Conservation (phyloP, 2,797 vertebrate species). For the Sebastes steindachneri region DNA sequence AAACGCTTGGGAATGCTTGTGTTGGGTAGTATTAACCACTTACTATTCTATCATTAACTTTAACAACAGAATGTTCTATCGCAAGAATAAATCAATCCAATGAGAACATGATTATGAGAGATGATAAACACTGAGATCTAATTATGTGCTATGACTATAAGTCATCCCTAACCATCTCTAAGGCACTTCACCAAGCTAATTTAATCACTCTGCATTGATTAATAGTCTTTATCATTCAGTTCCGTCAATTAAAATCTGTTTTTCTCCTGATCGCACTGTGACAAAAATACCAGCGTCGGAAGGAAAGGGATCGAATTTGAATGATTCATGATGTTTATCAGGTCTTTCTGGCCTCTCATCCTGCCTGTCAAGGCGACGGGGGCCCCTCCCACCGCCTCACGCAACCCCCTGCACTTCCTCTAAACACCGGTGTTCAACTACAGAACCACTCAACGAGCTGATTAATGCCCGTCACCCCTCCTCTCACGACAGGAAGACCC, state of each 20-base stretch:
- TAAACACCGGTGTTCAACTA: neutral
- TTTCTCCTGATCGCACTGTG: neutral
- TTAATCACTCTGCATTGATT: neutral
- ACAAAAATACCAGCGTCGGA: neutral
- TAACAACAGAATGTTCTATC: neutral
- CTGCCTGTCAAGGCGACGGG: neutral
- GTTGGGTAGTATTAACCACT: neutral
- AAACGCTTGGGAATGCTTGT: too few relatives aligned
- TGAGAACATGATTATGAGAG: neutral
- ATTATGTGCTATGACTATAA: neutral
- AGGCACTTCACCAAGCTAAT: neutral
- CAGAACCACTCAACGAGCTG: neutral
- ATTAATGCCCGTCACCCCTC: neutral
- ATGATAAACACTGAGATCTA: neutral
- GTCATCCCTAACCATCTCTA: neutral
- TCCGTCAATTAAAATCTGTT: neutral
- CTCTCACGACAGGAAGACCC: conserved; percentile 32
- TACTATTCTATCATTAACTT: neutral
- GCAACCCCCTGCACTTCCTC: conserved; percentile 4
- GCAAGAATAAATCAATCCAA: neutral
- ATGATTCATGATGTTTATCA: conserved; percentile 25
- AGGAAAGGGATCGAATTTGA: neutral
- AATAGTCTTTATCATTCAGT: neutral
- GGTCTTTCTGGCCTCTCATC: conserved; percentile 1
- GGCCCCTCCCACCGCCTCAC: neutral